Conservation (phyloP, 1,140 invertebrate genomes). For the Panagrolaimus sp. region DNA sequence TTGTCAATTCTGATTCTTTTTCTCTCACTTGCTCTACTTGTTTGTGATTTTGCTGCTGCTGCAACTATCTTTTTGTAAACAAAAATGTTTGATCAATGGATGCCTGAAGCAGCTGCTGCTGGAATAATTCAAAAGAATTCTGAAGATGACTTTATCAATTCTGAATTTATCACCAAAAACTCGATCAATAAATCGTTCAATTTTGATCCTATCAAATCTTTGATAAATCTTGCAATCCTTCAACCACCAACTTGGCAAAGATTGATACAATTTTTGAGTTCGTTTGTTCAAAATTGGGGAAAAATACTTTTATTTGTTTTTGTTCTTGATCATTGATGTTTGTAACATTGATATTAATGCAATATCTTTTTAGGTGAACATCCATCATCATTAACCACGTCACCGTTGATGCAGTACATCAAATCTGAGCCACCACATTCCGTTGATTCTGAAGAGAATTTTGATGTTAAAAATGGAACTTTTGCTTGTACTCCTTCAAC, state of each 20-base stretch:
- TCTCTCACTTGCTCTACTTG: no score
- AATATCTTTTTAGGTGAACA: neutral
- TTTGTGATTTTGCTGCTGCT: no score
- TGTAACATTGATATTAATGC: neutral
- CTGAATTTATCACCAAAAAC: conserved; percentile 7
- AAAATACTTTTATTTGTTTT: no score
- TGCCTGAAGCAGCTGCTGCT: no score
- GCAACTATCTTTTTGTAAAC: no score
- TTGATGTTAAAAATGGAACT: no score
- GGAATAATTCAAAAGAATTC: no score
- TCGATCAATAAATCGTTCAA: neutral
- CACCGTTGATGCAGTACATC: neutral
- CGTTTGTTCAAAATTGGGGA: neutral
- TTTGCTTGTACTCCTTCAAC: no score
- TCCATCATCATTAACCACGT: neutral
- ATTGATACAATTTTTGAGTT: conserved; percentile 7
- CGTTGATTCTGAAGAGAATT: conserved; percentile 8
- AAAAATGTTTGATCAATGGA: no score
- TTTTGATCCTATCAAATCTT: neutral
- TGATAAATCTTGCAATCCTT: neutral
- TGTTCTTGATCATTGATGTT: neutral
- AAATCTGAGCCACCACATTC: neutral
- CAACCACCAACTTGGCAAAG: neutral
- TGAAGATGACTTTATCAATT: neutral
- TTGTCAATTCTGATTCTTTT: no score